A percentile compares a stretch with the other conserved stretches of the same genome.
These are phyloP conservation scores for Rhogogaster chlorosoma DNA, from an alignment of 2,888 invertebrate genomes.

Conservation along the genomic window DNA sequence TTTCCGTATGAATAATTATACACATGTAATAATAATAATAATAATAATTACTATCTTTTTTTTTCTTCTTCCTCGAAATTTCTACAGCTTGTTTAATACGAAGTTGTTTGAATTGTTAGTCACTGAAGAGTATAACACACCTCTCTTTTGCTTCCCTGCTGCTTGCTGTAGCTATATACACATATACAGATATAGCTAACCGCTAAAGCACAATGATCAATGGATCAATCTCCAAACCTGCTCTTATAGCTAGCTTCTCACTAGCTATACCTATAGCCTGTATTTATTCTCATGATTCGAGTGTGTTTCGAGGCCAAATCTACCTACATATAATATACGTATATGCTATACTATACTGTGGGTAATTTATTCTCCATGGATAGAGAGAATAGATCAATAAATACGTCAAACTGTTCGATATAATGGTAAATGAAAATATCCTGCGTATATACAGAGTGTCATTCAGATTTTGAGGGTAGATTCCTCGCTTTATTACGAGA, in stretches of 20 bases:
- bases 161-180: neutral
- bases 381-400: neutral
- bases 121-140: too few species aligned
- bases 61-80: too few species aligned
- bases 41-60: too few species aligned
- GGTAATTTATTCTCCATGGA: neutral
- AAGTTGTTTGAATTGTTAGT: too few species aligned
- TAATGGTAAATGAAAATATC: neutral
- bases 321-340: neutral
- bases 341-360: neutral
- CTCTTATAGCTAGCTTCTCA: neutral
- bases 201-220: constrained; percentile 6
- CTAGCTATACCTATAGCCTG: neutral
- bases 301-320: neutral
- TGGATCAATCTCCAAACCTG: constrained; percentile 44
- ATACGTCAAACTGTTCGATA: neutral
- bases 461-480: too few species aligned
- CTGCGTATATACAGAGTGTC: too few species aligned
- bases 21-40: too few species aligned
- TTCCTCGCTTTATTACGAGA: too few species aligned
- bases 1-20: neutral
- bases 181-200: neutral
- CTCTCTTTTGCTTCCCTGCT: too few species aligned
- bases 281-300: neutral
- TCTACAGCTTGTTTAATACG: too few species aligned